A percentile compares a stretch with the other conserved stretches of the same genome.
Conservation (phyloP, 2,797 vertebrate species). For the Valencia hispanica region DNA sequence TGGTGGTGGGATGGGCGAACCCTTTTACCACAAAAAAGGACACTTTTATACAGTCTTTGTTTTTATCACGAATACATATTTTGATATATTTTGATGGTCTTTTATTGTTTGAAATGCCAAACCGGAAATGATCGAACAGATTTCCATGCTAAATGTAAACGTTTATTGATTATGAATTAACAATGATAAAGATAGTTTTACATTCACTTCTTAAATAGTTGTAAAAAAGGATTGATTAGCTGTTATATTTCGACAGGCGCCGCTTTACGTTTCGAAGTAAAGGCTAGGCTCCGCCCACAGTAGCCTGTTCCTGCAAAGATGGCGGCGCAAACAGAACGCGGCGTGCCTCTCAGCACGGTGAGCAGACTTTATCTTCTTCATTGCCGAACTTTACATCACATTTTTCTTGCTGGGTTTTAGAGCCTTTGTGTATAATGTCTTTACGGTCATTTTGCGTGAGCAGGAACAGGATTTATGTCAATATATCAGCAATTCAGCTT, state of each 20-base stretch:
- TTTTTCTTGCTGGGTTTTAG: neutral
- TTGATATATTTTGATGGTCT: neutral
- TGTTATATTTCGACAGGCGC: neutral
- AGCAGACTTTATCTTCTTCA: slow-evolving; percentile 17
- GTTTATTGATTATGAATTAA: too few species aligned
- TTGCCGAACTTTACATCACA: neutral
- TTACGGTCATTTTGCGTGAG: neutral
- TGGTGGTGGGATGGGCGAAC: neutral
- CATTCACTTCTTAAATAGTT: neutral
- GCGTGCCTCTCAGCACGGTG: slow-evolving; percentile 75
- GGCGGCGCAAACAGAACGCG: slow-evolving; percentile 46
- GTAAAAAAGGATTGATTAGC: too few species aligned
- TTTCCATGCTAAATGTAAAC: neutral
- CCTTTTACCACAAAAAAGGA: neutral
- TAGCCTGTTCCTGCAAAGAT: slow-evolving; percentile 24
- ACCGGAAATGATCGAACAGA: neutral
- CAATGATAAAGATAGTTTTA: too few species aligned
- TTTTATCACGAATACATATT: too few species aligned
- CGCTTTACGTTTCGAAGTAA: neutral
- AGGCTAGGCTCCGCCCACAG: neutral
- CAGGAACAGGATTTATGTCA: neutral
- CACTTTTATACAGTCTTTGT: too few species aligned
- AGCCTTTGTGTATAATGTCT: too few species aligned
- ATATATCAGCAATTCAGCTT: neutral
- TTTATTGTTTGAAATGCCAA: neutral